A percentile compares a stretch with the other conserved stretches of the same genome.
Evolutionary conservation across 2,797 vertebrate species (phyloP).

Genomic region (Saxicola maurus): DNA sequence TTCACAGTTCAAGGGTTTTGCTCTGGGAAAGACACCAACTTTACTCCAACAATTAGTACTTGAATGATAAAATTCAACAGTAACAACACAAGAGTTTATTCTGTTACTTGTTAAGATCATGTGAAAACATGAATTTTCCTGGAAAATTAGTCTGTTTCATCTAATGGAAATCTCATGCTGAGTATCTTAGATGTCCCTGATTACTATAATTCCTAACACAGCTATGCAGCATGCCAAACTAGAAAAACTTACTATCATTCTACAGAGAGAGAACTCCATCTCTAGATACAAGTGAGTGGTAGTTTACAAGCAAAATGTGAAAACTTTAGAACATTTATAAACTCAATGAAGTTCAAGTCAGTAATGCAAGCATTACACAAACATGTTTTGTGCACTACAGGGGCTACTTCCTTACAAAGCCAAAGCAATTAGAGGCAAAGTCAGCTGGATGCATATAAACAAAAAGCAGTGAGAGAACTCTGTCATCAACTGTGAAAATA

Average conservation of each 20-base stretch:
- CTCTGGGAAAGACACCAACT: background rate
- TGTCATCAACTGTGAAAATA: background rate
- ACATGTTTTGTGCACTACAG: accelerated
- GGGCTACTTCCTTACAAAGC: background rate
- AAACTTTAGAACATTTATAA: background rate
- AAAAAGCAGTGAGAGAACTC: background rate
- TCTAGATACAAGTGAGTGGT: background rate
- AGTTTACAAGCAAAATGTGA: background rate
- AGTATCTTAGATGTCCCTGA: background rate
- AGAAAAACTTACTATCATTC: background rate
- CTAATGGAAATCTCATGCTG: background rate
- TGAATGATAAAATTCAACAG: background rate
- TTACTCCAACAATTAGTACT: background rate
- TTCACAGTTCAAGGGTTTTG: background rate
- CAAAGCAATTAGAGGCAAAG: background rate
- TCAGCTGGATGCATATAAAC: background rate
- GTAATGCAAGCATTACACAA: background rate
- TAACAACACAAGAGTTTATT: background rate
- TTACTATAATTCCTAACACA: background rate
- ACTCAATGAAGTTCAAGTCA: background rate
- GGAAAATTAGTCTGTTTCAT: background rate
- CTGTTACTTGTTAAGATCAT: background rate
- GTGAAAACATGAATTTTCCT: background rate
- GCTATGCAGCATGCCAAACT: background rate
- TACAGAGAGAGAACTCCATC: background rate